These are phyloP conservation scores for Lindbergichthys nudifrons DNA, from an alignment of 2,797 vertebrate genomes.

Conservation along the genomic window DNA sequence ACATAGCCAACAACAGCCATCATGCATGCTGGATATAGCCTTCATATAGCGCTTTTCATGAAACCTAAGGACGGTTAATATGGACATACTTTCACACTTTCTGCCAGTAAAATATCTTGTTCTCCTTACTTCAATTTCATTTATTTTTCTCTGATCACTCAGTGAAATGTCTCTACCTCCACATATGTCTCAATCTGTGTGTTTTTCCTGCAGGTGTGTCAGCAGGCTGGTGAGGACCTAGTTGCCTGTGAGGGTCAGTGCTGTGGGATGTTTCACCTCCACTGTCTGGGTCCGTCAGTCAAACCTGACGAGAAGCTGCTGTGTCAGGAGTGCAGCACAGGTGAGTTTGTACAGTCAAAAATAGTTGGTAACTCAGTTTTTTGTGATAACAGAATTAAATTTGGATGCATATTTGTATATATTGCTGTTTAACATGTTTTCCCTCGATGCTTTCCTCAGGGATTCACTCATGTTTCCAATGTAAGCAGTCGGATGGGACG, in stretches of 20 bases:
- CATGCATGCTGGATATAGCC: no score
- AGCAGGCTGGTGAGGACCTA: constrained; percentile 90
- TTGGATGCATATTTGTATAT: neutral
- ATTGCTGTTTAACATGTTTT: neutral
- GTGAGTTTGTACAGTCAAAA: constrained; percentile 75
- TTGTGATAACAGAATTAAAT: neutral
- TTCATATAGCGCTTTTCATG: no score
- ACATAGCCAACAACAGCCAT: no score
- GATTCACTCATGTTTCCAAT: constrained; percentile 92
- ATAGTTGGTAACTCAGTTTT: neutral
- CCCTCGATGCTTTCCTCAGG: constrained; percentile 74
- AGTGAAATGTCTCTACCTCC: neutral
- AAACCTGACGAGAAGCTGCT: constrained; percentile 89
- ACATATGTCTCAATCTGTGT: neutral
- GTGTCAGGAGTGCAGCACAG: constrained; percentile 91
- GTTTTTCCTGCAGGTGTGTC: constrained; percentile 86
- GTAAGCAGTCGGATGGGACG: constrained; percentile 89
- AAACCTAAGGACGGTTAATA: no score
- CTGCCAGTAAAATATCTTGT: neutral
- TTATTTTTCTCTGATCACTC: no score
- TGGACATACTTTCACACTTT: no score
- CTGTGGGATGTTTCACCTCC: constrained; percentile 91
- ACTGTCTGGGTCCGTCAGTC: constrained; percentile 87
- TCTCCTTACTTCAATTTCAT: no score
- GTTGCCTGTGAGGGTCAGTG: constrained; percentile 94